Evolutionary conservation across 2,113 vertebrate genomes (phyloP).

Genomic region (Urocynchramus pylzowi): DNA sequence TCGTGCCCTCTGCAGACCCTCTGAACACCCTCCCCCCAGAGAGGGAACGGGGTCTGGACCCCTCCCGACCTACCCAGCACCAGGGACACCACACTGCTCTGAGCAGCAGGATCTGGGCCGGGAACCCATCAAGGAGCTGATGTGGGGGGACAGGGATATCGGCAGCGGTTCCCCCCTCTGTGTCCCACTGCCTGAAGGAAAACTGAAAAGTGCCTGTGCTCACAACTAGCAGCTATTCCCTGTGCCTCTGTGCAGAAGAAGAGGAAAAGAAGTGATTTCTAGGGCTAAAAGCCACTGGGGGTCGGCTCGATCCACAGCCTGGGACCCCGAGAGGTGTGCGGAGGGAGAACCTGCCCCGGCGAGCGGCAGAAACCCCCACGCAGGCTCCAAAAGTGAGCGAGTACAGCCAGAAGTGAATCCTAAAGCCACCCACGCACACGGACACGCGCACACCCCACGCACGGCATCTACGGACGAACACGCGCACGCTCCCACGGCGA

Average conservation of each 20-base stretch:
- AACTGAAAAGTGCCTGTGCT: slow-evolving; percentile 34
- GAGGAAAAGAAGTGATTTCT: not conserved
- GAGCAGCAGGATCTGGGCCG: not conserved
- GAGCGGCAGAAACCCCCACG: not conserved
- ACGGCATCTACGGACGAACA: not conserved
- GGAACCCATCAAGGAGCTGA: not conserved
- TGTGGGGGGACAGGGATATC: not conserved
- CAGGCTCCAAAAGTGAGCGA: not conserved
- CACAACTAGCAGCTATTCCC: slow-evolving; percentile 36
- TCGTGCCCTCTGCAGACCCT: not conserved
- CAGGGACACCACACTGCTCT: not conserved
- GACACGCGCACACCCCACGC: not conserved
- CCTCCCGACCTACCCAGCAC: not conserved
- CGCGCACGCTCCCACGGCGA: not conserved
- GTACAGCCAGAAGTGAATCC: not conserved
- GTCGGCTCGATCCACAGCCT: fast-evolving
- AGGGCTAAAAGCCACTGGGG: not conserved
- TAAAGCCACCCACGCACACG: not conserved
- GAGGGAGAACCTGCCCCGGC: not conserved
- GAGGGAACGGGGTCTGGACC: not conserved
- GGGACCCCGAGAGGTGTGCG: not conserved
- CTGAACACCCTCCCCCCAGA: not conserved
- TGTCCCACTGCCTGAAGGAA: not conserved
- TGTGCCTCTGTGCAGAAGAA: not conserved
- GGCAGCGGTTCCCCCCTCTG: not conserved